phyloP scores from a whole-genome alignment of 2,113 vertebrate species.

The Anas platyrhynchos region DNA sequence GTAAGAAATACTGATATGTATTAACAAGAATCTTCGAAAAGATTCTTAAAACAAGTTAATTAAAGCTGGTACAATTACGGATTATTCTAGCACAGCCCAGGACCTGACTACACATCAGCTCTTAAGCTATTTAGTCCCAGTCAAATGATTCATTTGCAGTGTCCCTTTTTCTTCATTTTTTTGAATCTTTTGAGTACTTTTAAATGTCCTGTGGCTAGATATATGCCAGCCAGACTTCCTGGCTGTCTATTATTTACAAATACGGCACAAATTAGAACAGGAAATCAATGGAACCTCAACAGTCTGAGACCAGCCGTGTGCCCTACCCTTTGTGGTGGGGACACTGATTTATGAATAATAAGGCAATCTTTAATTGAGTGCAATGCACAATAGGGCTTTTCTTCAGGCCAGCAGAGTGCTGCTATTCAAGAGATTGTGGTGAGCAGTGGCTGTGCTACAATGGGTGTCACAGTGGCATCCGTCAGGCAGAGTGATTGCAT shows the following conservation, averaged over 20 bases:
- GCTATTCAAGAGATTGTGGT: not conserved
- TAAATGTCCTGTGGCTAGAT: not conserved
- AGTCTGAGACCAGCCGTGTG: not conserved
- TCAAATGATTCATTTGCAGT: not conserved
- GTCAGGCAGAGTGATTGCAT: not conserved
- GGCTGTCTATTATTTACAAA: slow-evolving; percentile 17
- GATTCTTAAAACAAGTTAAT: not conserved
- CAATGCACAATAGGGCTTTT: slow-evolving; percentile 22
- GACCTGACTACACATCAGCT: not conserved
- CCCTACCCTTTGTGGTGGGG: not conserved
- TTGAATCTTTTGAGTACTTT: not conserved
- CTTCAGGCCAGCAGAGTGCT: not conserved
- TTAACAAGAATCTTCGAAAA: not conserved
- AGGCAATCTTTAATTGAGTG: slow-evolving; percentile 22
- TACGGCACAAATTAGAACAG: not conserved
- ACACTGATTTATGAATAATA: not conserved
- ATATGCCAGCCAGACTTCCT: not conserved
- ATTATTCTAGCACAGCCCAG: not conserved
- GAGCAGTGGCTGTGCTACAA: not conserved
- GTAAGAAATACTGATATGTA: not conserved
- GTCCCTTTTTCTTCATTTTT: not conserved
- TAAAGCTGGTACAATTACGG: not conserved
- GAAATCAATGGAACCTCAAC: not conserved
- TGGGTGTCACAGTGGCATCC: not conserved
- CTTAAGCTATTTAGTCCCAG: not conserved